Percentiles rank a stretch among this genome's conserved stretches.
phyloP scores from a whole-genome alignment of 1,140 invertebrate species.

The Neelides sp. region DNA sequence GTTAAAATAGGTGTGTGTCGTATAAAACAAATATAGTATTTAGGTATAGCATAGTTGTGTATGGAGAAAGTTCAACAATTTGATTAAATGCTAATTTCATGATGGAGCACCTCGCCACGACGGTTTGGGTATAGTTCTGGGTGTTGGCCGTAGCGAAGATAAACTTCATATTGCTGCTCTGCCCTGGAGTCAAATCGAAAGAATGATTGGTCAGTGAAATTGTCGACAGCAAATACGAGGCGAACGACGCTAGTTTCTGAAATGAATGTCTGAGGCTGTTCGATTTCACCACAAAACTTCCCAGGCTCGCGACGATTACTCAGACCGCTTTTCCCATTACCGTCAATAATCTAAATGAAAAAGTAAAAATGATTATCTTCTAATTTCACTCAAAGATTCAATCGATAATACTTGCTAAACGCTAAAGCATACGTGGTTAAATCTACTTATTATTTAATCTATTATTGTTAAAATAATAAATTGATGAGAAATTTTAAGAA shows the following conservation, averaged over 20 bases:
- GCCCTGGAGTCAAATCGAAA: conserved; percentile 63
- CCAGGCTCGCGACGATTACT: conserved; percentile 73
- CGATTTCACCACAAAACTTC: conserved; percentile 80
- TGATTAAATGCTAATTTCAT: too few species aligned
- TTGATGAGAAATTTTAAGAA: too few species aligned
- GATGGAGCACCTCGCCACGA: conserved; percentile 67
- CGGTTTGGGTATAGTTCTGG: conserved; percentile 80
- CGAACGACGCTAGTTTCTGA: conserved; percentile 84
- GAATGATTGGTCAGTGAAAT: conserved; percentile 79
- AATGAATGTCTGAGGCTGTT: conserved; percentile 84
- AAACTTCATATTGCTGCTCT: conserved; percentile 77
- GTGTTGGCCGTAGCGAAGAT: conserved; percentile 69
- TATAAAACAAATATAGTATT: too few species aligned
- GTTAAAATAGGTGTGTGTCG: too few species aligned
- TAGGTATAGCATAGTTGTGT: too few species aligned
- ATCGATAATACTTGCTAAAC: too few species aligned
- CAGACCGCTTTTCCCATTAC: conserved; percentile 70
- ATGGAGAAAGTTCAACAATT: too few species aligned
- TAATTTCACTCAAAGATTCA: neutral
- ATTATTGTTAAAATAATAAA: too few species aligned
- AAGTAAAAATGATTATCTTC: neutral
- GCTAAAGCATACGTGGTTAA: too few species aligned
- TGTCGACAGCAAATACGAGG: conserved; percentile 76
- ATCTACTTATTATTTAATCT: too few species aligned
- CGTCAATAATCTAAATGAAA: conserved; percentile 57